These are phyloP conservation scores for Piezodorus guildinii DNA, from an alignment of 1,140 invertebrate species.

Conservation along the genomic window DNA sequence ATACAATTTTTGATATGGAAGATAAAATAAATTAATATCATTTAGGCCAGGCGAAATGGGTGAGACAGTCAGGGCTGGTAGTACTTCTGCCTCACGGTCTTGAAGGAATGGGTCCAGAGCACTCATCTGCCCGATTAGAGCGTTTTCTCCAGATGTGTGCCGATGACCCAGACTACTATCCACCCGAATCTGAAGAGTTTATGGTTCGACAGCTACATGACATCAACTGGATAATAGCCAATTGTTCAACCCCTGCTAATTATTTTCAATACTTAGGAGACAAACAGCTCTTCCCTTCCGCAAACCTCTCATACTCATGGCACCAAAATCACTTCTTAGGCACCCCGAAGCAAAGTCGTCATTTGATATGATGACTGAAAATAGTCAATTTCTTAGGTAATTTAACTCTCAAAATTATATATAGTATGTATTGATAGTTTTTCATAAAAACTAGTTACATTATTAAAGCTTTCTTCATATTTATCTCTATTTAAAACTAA, in stretches of 20 bases:
- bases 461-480: too few species aligned
- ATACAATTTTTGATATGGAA: too few species aligned
- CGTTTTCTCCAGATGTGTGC: constrained; percentile 94
- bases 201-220: constrained; percentile 91
- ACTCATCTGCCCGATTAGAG: constrained; percentile 89
- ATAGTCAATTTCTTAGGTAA: constrained; percentile 55
- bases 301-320: constrained; percentile 92
- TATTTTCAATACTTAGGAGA: constrained; percentile 90
- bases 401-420: not conserved
- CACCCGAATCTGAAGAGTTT: constrained; percentile 80
- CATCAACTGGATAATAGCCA: constrained; percentile 93
- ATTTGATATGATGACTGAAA: constrained; percentile 85
- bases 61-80: constrained; percentile 90
- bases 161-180: constrained; percentile 92
- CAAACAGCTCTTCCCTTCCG: constrained; percentile 94
- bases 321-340: constrained; percentile 90
- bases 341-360: constrained; percentile 89
- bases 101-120: constrained; percentile 99
- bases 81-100: constrained; percentile 93
- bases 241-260: constrained; percentile 93
- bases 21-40: too few species aligned
- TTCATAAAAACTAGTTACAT: too few species aligned
- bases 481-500: too few species aligned
- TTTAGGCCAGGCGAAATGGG: constrained; percentile 91
- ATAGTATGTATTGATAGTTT: not conserved